Evolutionary conservation across 2,797 vertebrate species (phyloP), one percentile per base, ranked within the genome.

Genomic region (Podargus strigoides): DNA sequence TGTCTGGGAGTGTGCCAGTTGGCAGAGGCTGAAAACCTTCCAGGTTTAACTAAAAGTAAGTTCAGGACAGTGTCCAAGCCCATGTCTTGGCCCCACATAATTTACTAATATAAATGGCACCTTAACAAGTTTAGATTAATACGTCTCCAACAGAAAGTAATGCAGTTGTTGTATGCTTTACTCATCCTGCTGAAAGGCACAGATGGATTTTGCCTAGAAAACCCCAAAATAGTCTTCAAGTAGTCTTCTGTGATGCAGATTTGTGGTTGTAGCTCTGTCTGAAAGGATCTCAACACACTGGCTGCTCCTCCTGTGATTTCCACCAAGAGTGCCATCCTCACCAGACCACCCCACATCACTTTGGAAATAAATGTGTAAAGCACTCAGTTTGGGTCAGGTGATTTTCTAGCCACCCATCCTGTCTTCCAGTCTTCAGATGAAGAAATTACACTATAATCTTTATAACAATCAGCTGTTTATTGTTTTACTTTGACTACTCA

Each of bases 261-360:
- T 24, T 67, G 56, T 55, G 76, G 16, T 14, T 62, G 15, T 21
- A 67, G 22, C n/a, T 72, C 16, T 19, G 36, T 6, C 44, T 59
- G 39, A 85, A 42, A 26, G 36, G 19, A 13, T 42, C 7, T 12
- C 2, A 3, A 28, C 10, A 46, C 1, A 30, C 2, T 34, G 18
- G 10, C 23, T 30, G 7, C 23, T 70, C 72, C 34, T 85, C 46
- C 13, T 19, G 9, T 21, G 14, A 46, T 41, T 72, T 69, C 24
- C 24, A 50, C 10, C 12, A 24, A 20, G 47, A 72, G 6, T 19
- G 19, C 17, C 9, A 3, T 30, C 8, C 23, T 53, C 62, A 58
- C 3, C 3, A 3, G 42, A 34, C 2, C 34, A 62, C 5, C 10
- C 27, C 53, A 34, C 3, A 1, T 5, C 24, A 53, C 11, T 27